Percentiles rank a stretch among this genome's conserved stretches.
These are phyloP conservation scores for Mystacornis crossleyi DNA, from an alignment of 2,113 vertebrate species.

Conservation along the genomic window DNA sequence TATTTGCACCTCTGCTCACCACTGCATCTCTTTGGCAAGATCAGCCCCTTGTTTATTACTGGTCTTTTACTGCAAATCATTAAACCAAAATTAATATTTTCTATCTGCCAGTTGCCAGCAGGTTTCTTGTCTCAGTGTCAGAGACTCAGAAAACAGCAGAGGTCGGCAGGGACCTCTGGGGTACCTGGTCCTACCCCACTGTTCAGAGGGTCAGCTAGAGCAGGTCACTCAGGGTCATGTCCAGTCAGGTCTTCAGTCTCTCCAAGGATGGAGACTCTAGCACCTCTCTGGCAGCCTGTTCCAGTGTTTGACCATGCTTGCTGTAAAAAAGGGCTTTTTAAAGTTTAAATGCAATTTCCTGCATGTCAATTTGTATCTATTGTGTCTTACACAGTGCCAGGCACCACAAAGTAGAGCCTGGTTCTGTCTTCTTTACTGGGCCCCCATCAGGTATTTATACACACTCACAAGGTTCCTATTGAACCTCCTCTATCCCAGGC, in stretches of 20 bases:
- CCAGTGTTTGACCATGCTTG: not conserved
- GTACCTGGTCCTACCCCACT: not conserved
- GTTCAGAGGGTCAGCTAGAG: not conserved
- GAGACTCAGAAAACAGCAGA: not conserved
- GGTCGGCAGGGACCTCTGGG: accelerated
- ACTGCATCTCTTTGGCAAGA: not conserved
- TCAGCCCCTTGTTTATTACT: not conserved
- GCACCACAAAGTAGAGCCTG: not conserved
- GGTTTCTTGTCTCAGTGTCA: not conserved
- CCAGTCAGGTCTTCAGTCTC: not conserved
- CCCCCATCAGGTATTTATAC: not conserved
- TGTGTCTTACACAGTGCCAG: not conserved
- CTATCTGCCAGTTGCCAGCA: not conserved
- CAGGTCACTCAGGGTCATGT: not conserved
- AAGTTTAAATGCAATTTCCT: not conserved
- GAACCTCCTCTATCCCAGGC: not conserved
- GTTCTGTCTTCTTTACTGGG: not conserved
- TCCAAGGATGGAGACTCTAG: not conserved
- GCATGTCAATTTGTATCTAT: not conserved
- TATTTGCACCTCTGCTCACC: not conserved
- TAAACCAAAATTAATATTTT: not conserved
- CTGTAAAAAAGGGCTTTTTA: accelerated
- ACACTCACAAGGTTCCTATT: not conserved
- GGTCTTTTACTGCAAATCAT: not conserved
- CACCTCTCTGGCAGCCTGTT: not conserved